phyloP scores from a whole-genome alignment of 2,113 vertebrate genomes.

The Nibea coibor region DNA sequence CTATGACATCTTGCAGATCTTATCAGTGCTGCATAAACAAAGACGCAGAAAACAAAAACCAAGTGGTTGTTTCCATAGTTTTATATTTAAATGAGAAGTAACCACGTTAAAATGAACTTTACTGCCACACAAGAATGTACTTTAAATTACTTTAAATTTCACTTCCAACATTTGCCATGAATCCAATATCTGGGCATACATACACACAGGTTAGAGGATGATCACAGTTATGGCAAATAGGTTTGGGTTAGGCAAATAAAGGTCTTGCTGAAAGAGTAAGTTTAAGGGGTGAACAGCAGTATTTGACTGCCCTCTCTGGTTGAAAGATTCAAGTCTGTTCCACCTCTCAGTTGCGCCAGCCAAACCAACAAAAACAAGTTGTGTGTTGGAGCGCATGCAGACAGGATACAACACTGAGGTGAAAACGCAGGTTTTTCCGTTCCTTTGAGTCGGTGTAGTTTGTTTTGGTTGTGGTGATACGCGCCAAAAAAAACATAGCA shows the following conservation, averaged over 20 bases:
- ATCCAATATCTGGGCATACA: not conserved
- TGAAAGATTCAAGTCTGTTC: not conserved
- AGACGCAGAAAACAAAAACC: too few relatives aligned
- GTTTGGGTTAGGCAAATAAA: not conserved
- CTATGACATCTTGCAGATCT: slow-evolving; percentile 35
- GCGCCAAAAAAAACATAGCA: too few relatives aligned
- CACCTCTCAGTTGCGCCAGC: not conserved
- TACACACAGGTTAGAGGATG: not conserved
- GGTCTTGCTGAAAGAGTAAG: not conserved
- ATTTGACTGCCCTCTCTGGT: not conserved
- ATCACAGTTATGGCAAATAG: too few relatives aligned
- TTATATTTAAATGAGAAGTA: not conserved
- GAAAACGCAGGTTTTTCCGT: too few relatives aligned
- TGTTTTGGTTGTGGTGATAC: too few relatives aligned
- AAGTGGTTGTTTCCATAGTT: not conserved
- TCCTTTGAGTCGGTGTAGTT: too few relatives aligned
- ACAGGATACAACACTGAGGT: too few relatives aligned
- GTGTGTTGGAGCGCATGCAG: not conserved
- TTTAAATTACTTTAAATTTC: too few relatives aligned
- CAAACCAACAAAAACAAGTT: not conserved
- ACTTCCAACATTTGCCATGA: not conserved
- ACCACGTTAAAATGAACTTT: too few relatives aligned
- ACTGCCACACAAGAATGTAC: too few relatives aligned
- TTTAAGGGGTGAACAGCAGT: not conserved
- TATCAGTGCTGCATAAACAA: slow-evolving; percentile 14